These are phyloP conservation scores for Leptinotarsa tumamoca DNA, from an alignment of 2,888 invertebrate species.

Conservation along the genomic window DNA sequence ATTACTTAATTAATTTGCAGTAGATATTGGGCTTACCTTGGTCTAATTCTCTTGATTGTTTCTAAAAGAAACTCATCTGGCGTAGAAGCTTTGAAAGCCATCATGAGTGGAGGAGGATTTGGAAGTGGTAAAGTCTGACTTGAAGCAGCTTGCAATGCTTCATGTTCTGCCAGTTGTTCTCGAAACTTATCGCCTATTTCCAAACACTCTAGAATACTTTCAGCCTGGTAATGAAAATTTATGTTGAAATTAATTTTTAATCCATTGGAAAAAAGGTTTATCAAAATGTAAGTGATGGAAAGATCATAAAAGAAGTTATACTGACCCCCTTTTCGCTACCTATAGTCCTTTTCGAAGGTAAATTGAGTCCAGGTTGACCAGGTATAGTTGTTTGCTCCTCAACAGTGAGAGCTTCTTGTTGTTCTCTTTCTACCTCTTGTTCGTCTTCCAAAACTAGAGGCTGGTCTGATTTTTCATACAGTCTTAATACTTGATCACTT, in stretches of 20 bases:
- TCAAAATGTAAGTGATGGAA: no score
- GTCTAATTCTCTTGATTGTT: slow-evolving; percentile 81
- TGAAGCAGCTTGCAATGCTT: slow-evolving; percentile 60
- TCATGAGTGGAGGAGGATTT: slow-evolving; percentile 83
- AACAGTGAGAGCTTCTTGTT: slow-evolving; percentile 78
- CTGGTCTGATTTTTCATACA: slow-evolving; percentile 89
- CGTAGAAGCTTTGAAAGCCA: slow-evolving; percentile 79
- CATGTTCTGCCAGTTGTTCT: slow-evolving; percentile 71
- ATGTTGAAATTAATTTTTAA: background rate
- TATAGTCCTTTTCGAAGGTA: slow-evolving; percentile 90
- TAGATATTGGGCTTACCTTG: slow-evolving; percentile 72
- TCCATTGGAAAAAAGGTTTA: no score
- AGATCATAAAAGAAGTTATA: background rate
- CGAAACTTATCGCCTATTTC: slow-evolving; percentile 78
- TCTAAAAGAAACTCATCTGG: slow-evolving; percentile 85
- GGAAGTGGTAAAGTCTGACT: slow-evolving; percentile 66
- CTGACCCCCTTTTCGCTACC: slow-evolving; percentile 88
- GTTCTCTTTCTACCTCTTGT: slow-evolving; percentile 86
- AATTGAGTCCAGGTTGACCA: slow-evolving; percentile 76
- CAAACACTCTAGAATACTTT: slow-evolving; percentile 91
- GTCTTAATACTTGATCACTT: slow-evolving; percentile 86
- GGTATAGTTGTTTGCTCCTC: slow-evolving; percentile 79
- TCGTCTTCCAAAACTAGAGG: slow-evolving; percentile 93
- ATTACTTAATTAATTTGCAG: background rate
- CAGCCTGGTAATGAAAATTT: slow-evolving; percentile 71